Percentiles rank a stretch among this genome's conserved stretches.
These are phyloP conservation scores for Poeciliopsis paucimaculata DNA, from an alignment of 2,797 vertebrate species.

Conservation along the genomic window DNA sequence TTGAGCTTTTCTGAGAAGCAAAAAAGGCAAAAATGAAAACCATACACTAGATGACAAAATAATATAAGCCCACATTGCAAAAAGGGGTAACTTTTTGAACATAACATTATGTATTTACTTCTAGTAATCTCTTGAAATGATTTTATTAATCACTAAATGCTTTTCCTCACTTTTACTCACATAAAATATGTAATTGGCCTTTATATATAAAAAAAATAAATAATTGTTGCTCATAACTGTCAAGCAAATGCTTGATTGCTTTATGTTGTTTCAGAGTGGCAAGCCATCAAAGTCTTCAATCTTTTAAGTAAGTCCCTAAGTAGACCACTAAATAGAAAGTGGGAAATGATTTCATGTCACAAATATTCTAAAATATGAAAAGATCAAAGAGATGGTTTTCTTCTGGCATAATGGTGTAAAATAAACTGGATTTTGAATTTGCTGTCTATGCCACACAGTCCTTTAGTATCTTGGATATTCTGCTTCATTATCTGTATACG, in stretches of 20 bases:
- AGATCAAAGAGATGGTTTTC: not conserved
- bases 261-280: not conserved
- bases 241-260: not conserved
- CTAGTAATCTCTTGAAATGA: not conserved
- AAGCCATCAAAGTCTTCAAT: not conserved
- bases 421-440: not conserved
- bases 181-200: not conserved
- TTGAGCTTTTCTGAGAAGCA: not conserved
- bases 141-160: not conserved
- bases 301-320: not conserved
- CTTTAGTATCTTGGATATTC: not conserved
- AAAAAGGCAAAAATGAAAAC: not conserved
- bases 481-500: not conserved
- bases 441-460: not conserved
- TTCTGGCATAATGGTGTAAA: not conserved
- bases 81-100: not conserved
- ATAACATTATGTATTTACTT: not conserved
- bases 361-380: not conserved
- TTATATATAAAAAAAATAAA: not conserved
- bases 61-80: not conserved
- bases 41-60: not conserved
- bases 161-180: not conserved
- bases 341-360: not conserved
- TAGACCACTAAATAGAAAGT: not conserved
- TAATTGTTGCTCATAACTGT: not conserved